phyloP scores from a whole-genome alignment of 2,113 vertebrate species.

The Atrichornis clamosus region DNA sequence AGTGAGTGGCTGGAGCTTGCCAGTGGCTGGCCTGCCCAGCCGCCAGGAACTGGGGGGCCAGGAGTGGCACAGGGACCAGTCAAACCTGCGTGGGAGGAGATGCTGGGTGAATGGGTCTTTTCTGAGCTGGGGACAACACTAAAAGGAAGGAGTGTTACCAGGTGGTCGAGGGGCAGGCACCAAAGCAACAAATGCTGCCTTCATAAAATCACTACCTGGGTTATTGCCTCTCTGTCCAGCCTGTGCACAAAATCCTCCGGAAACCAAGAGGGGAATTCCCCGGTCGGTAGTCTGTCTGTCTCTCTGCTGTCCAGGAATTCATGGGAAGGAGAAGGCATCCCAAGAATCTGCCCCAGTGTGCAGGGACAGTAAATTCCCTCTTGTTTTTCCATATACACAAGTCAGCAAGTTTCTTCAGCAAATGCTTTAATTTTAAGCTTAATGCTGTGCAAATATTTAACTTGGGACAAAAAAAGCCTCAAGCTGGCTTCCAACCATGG shows the following conservation, averaged over 20 bases:
- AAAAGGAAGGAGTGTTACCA: constrained; percentile 48
- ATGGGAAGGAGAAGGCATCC: constrained; percentile 45
- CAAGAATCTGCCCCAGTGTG: constrained; percentile 25
- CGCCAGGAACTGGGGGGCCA: background rate
- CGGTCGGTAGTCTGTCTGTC: background rate
- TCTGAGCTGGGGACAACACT: background rate
- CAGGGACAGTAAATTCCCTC: constrained; percentile 47
- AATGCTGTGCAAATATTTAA: constrained; percentile 59
- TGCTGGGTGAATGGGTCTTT: constrained; percentile 28
- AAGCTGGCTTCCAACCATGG: background rate
- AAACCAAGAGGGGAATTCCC: constrained; percentile 45
- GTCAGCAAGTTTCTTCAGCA: constrained; percentile 51
- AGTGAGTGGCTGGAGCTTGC: background rate
- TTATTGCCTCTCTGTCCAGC: constrained; percentile 10
- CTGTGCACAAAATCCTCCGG: background rate
- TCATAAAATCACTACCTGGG: constrained; percentile 23
- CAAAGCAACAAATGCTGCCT: constrained; percentile 27
- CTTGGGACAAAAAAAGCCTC: constrained; percentile 33
- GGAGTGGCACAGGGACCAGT: background rate
- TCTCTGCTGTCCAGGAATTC: constrained; percentile 58
- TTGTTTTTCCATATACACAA: constrained; percentile 23
- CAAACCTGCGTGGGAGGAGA: background rate
- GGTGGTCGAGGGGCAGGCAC: background rate
- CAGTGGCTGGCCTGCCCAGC: background rate
- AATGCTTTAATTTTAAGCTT: constrained; percentile 48